Evolutionary conservation across 2,888 invertebrate genomes (phyloP), one percentile per base, ranked within the genome.

Genomic region (Hanleya hanleyi): DNA sequence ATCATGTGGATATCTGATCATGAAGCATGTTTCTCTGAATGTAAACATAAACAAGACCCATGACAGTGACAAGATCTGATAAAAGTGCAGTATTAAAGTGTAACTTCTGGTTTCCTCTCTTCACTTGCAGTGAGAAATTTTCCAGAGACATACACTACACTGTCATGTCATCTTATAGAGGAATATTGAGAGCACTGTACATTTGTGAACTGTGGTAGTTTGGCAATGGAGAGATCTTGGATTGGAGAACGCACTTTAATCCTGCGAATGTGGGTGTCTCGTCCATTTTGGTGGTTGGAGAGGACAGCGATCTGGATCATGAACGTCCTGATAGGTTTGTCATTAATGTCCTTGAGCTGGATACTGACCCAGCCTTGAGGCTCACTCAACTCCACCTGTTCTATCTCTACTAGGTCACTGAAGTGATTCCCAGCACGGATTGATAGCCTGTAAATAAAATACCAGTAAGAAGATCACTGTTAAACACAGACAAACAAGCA

Each of bases 201-300:
- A 5, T 95, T 95, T 26, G 95, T 94, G 90, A 96, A 97, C 88
- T 94, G 94, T 50, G 94, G 94, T 86, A 92, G 91, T 74, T 89
- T 88, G 12, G 90, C 86, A 67, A 90, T 84, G 32, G 91, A 88
- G 50, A 77, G 74, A 71, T 83, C 84, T 73, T 89, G 87, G 0
- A 87, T 93, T 0, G 98, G 97, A 66, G 98, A 97, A 89, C 98
- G 96, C 70, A 99, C 95, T 91, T 97, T 96, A 74, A 99, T 97
- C 91, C 97, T 97, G 69, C 99, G 93, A 94, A 99, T 96, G 88
- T 99, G 99, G 0, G 99, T 99, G 88, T 99, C 99, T 77, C 99
- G 92, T 3, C 99, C 99, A 92, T 99, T 99, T 90, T 99, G 99
- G 91, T 99, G 99, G 91, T 99, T 99, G 83, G 97, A 97, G 62